A percentile compares a stretch with the other conserved stretches of the same genome.
Evolutionary conservation across 92 coral and sea anemone genomes (phyloP).

Genomic region (Meandrina meandrites): DNA sequence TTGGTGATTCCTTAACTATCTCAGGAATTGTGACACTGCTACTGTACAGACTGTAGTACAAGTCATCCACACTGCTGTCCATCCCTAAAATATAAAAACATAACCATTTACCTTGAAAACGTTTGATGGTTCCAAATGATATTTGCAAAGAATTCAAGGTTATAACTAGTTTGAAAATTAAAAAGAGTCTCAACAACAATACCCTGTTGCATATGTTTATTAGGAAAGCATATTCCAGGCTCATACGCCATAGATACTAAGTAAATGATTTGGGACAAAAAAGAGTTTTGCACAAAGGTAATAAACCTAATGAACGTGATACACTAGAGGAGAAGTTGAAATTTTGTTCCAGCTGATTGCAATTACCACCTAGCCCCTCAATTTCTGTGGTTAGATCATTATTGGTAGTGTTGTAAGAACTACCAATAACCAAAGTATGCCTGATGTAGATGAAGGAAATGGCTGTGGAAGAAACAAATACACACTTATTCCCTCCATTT

Average conservation of each 20-base stretch:
- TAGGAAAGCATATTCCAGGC: too few species aligned
- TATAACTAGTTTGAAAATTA: too few species aligned
- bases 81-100: slow-evolving; percentile 38
- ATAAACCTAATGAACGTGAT: not conserved
- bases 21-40: slow-evolving; percentile 80
- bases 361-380: not conserved
- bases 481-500: not conserved
- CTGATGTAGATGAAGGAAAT: not conserved
- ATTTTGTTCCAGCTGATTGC: not conserved
- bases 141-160: too few species aligned
- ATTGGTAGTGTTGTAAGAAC: too few species aligned
- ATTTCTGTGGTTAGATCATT: not conserved
- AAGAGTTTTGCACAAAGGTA: too few species aligned
- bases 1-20: slow-evolving; percentile 50
- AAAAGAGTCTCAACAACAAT: too few species aligned
- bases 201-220: too few species aligned
- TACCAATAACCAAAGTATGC: too few species aligned
- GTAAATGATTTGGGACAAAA: not conserved
- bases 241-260: not conserved
- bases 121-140: not conserved
- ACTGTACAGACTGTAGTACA: slow-evolving; percentile 85
- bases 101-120: not conserved
- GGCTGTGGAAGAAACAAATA: not conserved
- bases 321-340: not conserved
- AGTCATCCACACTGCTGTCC: slow-evolving; percentile 69